These are phyloP conservation scores for Exephanes ischioxanthus DNA, from an alignment of 2,888 invertebrate species.

Conservation along the genomic window DNA sequence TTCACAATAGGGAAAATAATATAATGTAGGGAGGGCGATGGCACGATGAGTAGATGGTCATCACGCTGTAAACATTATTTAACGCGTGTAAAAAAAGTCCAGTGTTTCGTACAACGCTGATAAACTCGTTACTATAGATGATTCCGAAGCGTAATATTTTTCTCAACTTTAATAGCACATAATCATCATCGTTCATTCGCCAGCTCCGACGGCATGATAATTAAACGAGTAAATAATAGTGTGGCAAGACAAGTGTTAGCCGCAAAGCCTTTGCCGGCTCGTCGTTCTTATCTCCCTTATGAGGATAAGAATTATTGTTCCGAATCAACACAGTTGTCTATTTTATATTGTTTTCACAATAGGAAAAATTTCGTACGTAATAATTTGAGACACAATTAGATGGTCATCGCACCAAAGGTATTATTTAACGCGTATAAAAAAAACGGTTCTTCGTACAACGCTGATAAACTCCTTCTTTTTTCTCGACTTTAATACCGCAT, in stretches of 20 bases:
- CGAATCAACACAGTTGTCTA: not conserved
- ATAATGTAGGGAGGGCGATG: not conserved
- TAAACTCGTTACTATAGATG: not conserved
- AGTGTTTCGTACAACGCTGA: not conserved
- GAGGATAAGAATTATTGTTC: not conserved
- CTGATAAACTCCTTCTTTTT: slow-evolving; percentile 3
- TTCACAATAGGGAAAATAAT: not conserved
- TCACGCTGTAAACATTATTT: not conserved
- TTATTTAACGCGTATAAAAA: too few relatives aligned
- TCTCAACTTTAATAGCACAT: slow-evolving; percentile 16
- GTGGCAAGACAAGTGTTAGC: not conserved
- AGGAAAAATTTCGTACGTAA: not conserved
- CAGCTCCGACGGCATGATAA: not conserved
- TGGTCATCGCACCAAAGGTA: too few relatives aligned
- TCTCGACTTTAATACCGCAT: slow-evolving; percentile 4
- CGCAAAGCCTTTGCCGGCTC: too few relatives aligned
- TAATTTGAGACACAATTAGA: not conserved
- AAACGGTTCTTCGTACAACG: too few relatives aligned
- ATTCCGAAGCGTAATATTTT: slow-evolving; percentile 10
- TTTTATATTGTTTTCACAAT: not conserved
- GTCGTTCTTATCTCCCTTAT: not conserved
- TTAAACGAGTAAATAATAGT: not conserved
- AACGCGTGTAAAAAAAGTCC: not conserved
- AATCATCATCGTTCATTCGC: slow-evolving; percentile 10
- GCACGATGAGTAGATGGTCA: not conserved